Evolutionary conservation across 35 echinoderm and acorn worm genomes (phyloP), one percentile per base, ranked within the genome.

Genomic region (Lytechinus variegatus): DNA sequence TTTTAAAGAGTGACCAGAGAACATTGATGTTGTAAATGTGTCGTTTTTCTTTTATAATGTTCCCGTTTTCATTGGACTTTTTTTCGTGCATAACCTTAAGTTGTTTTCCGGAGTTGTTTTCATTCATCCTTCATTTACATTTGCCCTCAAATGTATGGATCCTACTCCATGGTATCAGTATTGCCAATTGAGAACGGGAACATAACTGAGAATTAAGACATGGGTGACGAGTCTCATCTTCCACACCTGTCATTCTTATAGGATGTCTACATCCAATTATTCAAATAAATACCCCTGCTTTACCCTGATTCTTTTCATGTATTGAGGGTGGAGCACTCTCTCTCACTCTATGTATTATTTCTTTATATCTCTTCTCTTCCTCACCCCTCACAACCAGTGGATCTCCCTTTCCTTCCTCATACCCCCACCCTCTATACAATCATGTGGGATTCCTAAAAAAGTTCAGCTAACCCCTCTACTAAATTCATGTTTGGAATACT

Each of bases 261-360:
- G 51, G 87, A 89, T 89, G 28, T 33, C 87, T 19, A 24, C 87
- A 89, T 89, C 87, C 87, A 89, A 89, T 89, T 89, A 89, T 89
- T 33, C 27, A 89, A 89, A 89, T 89, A 53, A 53, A 71, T 21
- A 5, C 61, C 21, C 14, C 12, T 16, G 14, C 61, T 71, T 66
- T 66, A 10, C 6, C 12, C 12, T 3, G 24, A 71, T 71, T 4
- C 21, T 24, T 21, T 71, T 21, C 14, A 71, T 71, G 14, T 71
- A 71, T 21, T 71, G 1, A 21, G 61, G 61, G 61, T 5, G 61
- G 61, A 19, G 16, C 61, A 16, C 12, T 14, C 61, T 71, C 61
- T 19, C 61, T 19, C 61, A 21, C 60, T 66, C 10, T 66, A 4
- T 66, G 11, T 66, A 10, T 16, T 16, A 66, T 16, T 66, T 16